Conservation (phyloP, 2,888 invertebrate genomes). For the Parascotia fuliginaria region DNA sequence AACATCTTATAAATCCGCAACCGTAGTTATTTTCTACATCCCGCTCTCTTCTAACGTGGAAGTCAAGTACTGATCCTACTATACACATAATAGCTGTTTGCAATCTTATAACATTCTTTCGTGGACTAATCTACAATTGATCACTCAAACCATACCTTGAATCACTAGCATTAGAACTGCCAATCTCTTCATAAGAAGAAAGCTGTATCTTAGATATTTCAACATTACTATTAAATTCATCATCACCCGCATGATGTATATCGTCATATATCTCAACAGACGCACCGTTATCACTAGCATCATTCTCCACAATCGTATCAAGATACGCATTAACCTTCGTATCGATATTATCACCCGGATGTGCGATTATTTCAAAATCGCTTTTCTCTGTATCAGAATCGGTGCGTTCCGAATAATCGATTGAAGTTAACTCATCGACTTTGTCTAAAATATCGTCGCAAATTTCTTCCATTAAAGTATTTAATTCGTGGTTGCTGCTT, state of each 20-base stretch:
- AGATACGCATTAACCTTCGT: constrained; percentile 55
- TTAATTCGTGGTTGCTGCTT: constrained; percentile 33
- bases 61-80: too few relatives aligned
- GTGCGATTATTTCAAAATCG: constrained; percentile 68
- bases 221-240: constrained; percentile 51
- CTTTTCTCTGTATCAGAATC: constrained; percentile 47
- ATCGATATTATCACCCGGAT: constrained; percentile 41
- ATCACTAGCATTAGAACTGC: constrained; percentile 39
- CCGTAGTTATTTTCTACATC: too few relatives aligned
- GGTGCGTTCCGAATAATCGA: constrained; percentile 15
- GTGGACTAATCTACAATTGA: too few relatives aligned
- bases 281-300: constrained; percentile 44
- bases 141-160: constrained; percentile 47
- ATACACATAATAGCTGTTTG: too few relatives aligned
- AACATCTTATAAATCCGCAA: too few relatives aligned
- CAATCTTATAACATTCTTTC: too few relatives aligned
- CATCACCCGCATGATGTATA: constrained; percentile 49
- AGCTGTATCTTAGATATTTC: constrained; percentile 19
- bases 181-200: constrained; percentile 2
- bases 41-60: too few relatives aligned
- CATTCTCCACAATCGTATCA: constrained; percentile 66
- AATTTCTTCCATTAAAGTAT: constrained; percentile 50
- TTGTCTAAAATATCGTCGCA: constrained; percentile 64
- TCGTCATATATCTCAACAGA: constrained; percentile 45
- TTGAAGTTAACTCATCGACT: constrained; percentile 50